Evolutionary conservation across 1,140 invertebrate species (phyloP).

Genomic region (Copidosoma floridanum): DNA sequence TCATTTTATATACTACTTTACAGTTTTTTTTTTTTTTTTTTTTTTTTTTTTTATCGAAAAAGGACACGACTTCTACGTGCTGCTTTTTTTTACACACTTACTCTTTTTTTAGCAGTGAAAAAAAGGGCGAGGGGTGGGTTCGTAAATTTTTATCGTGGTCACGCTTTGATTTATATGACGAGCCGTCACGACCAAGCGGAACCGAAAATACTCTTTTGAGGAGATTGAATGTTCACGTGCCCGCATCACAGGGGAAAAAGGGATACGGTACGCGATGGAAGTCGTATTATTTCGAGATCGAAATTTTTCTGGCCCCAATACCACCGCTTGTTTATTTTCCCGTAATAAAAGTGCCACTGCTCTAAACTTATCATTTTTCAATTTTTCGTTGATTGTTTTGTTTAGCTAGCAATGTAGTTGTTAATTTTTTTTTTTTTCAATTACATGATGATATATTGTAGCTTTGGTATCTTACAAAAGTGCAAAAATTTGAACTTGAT

Average conservation of each 20-base stretch:
- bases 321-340: constrained; percentile 6
- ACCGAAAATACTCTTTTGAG: constrained; percentile 1
- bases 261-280: not conserved
- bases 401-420: not conserved
- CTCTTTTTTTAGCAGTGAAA: too few relatives aligned
- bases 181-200: not conserved
- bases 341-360: not conserved
- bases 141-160: not conserved
- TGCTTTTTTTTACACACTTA: too few relatives aligned
- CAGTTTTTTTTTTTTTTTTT: not conserved
- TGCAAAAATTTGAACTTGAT: constrained; percentile 9
- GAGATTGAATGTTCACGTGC: not conserved
- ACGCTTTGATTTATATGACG: constrained; percentile 10
- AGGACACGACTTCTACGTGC: too few relatives aligned
- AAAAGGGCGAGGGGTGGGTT: too few relatives aligned
- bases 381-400: not conserved
- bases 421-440: not conserved
- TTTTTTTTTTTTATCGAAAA: not conserved
- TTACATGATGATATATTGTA: too few relatives aligned
- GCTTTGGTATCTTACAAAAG: constrained; percentile 3
- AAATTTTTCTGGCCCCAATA: constrained; percentile 15
- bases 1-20: not conserved
- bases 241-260: not conserved
- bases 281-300: constrained; percentile 12
- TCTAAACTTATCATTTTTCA: not conserved